Base-by-base conservation (phyloP, 2,797 vertebrate species). In the Pantherophis vulpinus region DNA sequence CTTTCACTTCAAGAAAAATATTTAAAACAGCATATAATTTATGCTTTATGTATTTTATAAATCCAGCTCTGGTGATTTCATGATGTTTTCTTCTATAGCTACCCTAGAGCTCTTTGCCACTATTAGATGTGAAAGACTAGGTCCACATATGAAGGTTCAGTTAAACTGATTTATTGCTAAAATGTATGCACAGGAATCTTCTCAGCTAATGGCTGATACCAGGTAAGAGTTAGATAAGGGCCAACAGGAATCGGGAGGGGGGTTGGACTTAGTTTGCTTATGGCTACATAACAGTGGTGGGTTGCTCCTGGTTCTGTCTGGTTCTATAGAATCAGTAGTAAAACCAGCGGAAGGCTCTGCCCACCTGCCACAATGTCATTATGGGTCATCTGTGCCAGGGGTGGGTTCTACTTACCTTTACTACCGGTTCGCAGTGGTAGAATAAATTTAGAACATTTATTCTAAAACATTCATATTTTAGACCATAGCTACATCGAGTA, bases 21-120 rank as follows among this genome's bases (percentile, higher is more conserved):
- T n/a, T 90, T 88, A 91, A 70, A 60, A 90, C 0, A 83, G 79
- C 79, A 83, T 12, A 25, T 83, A 0, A 29, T 61, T 7, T 56
- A 60, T 91, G 56, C 47, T 56, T 18, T 56, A 91, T 60, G 23
- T 27, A 90, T 91, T 92, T 94, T 37, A 90, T 92, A 27, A 1
- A 93, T 87, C 63, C 25, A 90, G 25, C 4, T 90, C 23, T n/a
- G 25, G 1, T 74, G 66, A 74, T 74, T 74, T 37, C 32, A 18
- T 37, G 2, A 79, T 9, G 18, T 3, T 37, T 79, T 79, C 70
- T 79, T 42, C 16, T 42, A 42, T 37, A 32, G 74, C 5, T 58
- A 54, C 47, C 20, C n/a, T n/a, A 47, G 14, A 60, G n/a, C 42
- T 10, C 18, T 47, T 14, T 37, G 16, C 14, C 32, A 74, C 16